Base-by-base conservation (phyloP, 2,888 invertebrate species). In the Rotaria sp. region DNA sequence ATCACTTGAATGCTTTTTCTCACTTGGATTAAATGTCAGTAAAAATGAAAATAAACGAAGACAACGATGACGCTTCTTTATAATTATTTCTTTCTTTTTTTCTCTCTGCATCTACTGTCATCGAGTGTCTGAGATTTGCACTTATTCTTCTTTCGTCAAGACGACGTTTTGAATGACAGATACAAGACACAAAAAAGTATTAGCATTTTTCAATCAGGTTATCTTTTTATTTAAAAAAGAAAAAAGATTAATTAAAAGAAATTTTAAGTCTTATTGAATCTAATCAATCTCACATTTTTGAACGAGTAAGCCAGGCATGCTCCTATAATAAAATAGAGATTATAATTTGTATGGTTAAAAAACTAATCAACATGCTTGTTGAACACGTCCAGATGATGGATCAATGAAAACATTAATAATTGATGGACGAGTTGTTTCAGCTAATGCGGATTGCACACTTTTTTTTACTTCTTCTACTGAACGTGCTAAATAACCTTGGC, bases 321-420 rank as follows among this genome's bases (percentile, higher is more conserved):
- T 80, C 80, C 80, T 80, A 45, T 15, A 45, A 80, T 45, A 7
- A 26, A 80, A 26, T 15, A 26, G 5, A 41, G 75, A 11, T 30
- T 7, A 67, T 13, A 8, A 11, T 30, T 67, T 74, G 2, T 35
- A 7, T 10, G 41, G 0, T 10, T 4, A 18, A 41, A 48, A 18
- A 48, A 24, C 15, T 15, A 45, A 3, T n/a, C 8, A 30, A 67
- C 30, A 24, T 80, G 85, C 86, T 35, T 86, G 86, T 80, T 85
- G 85, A 85, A 85, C 85, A 74, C 86, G 38, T n/a, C 85, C 86
- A 35, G 86, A 85, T 75, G 85, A 84, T 38, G 86, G 86, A 10
- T 75, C 85, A 30, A 86, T 86, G 50, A 75, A 48, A 35, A 86
- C 85, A 55, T 86, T 86, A 18, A 86, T 86, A 38, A 86, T 85